Evolutionary conservation across 2,113 vertebrate genomes (phyloP).

Genomic region (Sprattus sprattus): DNA sequence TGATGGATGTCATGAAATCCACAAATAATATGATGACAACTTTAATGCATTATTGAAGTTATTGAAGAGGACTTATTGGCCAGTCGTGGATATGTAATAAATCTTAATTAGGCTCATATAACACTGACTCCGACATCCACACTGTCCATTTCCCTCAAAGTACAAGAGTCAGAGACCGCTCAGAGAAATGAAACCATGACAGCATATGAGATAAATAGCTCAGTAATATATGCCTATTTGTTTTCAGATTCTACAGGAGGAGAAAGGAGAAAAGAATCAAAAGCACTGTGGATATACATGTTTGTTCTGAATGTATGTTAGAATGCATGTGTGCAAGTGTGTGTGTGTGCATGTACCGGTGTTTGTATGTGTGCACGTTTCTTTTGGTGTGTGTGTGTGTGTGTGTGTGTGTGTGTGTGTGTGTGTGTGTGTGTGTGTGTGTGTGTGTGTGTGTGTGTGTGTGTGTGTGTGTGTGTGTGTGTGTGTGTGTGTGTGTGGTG

Average conservation of each 20-base stretch:
- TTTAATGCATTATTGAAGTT: conserved; percentile 20
- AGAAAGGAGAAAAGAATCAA: neutral
- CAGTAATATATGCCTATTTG: conserved; percentile 64
- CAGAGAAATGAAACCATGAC: conserved; percentile 48
- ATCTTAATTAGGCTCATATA: too few relatives aligned
- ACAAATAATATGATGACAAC: conserved; percentile 27
- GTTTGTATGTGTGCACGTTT: neutral
- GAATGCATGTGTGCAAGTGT: neutral
- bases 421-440: neutral
- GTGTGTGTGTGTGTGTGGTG: conserved; percentile 36
- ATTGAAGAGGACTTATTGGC: neutral
- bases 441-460: neutral
- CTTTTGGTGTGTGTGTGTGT: too few relatives aligned
- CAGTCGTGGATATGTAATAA: too few relatives aligned
- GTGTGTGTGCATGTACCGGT: neutral
- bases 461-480: neutral
- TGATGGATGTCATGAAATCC: conserved; percentile 17
- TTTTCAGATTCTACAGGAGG: conserved; percentile 49
- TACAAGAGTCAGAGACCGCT: neutral
- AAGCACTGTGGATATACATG: conserved; percentile 15
- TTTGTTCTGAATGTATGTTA: neutral
- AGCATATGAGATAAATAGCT: conserved; percentile 46
- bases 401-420: too few relatives aligned
- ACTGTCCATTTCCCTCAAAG: conserved; percentile 4
- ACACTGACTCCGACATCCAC: neutral